Evolutionary conservation across 53 echinoderm and acorn worm species (phyloP).

Genomic region (Holothuria leucospilota): DNA sequence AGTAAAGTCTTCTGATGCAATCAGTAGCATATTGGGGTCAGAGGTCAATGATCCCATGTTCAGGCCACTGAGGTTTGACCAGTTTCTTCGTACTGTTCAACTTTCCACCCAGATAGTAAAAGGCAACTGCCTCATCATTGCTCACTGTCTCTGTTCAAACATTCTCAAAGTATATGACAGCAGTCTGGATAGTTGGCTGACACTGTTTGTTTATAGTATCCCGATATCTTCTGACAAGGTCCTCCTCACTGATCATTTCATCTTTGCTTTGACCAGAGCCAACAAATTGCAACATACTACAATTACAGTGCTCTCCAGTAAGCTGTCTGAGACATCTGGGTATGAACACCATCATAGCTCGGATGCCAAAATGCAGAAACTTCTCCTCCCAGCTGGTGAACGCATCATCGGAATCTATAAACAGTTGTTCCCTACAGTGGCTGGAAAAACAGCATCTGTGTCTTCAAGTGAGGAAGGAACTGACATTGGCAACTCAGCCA

Average conservation of each 20-base stretch:
- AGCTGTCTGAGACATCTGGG: conserved; percentile 30
- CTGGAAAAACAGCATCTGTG: too few species aligned
- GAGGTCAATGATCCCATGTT: conserved; percentile 53
- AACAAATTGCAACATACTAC: background rate
- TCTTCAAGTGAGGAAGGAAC: too few species aligned
- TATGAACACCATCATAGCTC: conserved; percentile 62
- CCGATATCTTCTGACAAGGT: conserved; percentile 68
- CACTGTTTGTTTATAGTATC: conserved; percentile 84
- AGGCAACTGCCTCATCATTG: conserved; percentile 73
- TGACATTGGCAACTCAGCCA: too few species aligned
- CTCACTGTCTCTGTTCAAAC: conserved; percentile 73
- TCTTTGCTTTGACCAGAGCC: conserved; percentile 26
- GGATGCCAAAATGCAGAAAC: conserved; percentile 81
- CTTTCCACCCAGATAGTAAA: conserved; percentile 72
- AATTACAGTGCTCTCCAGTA: conserved; percentile 15
- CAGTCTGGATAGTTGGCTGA: conserved; percentile 94
- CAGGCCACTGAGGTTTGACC: conserved; percentile 80
- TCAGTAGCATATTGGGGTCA: conserved; percentile 15
- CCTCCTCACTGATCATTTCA: conserved; percentile 73
- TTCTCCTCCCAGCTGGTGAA: conserved; percentile 71
- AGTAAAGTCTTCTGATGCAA: conserved; percentile 44
- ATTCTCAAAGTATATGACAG: conserved; percentile 96
- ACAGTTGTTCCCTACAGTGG: conserved; percentile 44
- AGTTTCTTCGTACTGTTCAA: conserved; percentile 80
- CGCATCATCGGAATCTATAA: conserved; percentile 67